Evolutionary conservation across 64 coral and sea anemone species (phyloP), one percentile per base, ranked within the genome.

Genomic region (Montipora sp.): DNA sequence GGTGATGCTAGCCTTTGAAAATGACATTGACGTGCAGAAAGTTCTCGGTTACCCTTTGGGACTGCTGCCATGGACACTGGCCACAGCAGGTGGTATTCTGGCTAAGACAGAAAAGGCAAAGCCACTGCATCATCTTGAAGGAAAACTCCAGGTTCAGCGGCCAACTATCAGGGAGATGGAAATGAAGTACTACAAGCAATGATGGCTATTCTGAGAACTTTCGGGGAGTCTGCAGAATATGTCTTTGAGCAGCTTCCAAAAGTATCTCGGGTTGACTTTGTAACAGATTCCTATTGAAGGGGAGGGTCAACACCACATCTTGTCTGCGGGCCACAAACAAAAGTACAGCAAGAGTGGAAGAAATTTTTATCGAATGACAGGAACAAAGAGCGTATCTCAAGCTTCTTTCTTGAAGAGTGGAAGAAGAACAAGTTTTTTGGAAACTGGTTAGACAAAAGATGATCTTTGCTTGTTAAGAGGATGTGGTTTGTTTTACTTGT

Each of bases 331-430:
- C n/a, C 88, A 18, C 51, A 46, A 2, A 70, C 59, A 18, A 87
- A 87, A 73, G 84, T 87, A 45, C 84, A 65, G 18, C 59, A 27
- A n/a, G 67, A 87, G 18, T 73, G 59, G 73, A 77, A 90, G 53
- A 78, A 55, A 23, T 79, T 90, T 48, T 27, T 90, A 6, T 51
- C 48, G 20, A 90, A 78, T 59, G 63, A 79, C 16, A 76, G 80
- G 63, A 90, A 78, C 88, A 90, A 90, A 27, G 10, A 24, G 16
- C 73, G 88, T 55, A 16, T 87, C 6, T 20, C 45, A 6, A 43
- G 20, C 24, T 78, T 90, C 75, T 46, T 90, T 21, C 59, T 90
- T 51, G 75, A 77, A 58, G 88, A 90, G 75, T 90, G 88, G 14
- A n/a, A 51, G 76, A 70, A 23, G 69, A 75, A 48, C 50, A 47